Percentiles rank a stretch among this genome's conserved stretches.
phyloP scores from a whole-genome alignment of 2,113 vertebrate species.

The Pogonocichla stellata region DNA sequence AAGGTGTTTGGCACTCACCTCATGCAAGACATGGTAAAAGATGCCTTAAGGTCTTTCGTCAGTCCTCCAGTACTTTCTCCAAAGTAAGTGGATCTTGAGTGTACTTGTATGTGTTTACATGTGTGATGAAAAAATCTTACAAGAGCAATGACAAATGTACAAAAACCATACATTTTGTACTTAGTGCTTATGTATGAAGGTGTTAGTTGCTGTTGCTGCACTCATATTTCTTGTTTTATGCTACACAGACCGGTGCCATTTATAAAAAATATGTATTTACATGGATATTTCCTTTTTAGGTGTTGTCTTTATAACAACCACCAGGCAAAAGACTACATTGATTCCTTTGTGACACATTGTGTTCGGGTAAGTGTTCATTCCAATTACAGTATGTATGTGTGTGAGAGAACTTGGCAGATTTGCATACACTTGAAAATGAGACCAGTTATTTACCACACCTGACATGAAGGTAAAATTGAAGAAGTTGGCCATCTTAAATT shows the following conservation, averaged over 20 bases:
- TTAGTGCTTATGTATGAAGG: not conserved
- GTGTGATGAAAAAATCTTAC: not conserved
- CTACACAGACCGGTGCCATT: not conserved
- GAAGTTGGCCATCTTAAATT: not conserved
- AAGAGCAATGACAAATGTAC: not conserved
- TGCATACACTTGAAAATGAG: not conserved
- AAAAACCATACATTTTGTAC: not conserved
- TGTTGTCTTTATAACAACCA: constrained; percentile 98
- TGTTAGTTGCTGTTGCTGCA: not conserved
- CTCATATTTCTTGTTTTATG: not conserved
- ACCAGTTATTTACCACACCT: not conserved
- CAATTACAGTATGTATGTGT: not conserved
- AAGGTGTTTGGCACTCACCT: constrained; percentile 97
- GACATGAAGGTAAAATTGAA: not conserved
- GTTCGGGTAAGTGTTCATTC: constrained; percentile 83
- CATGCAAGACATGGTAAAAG: constrained; percentile 99
- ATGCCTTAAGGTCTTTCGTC: constrained; percentile 93
- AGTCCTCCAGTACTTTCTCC: constrained; percentile 96
- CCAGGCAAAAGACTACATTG: constrained; percentile 98
- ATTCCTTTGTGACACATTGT: constrained; percentile 97
- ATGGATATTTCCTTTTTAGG: constrained; percentile 68
- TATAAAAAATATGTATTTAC: not conserved
- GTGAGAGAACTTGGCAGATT: not conserved
- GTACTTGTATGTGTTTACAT: not conserved
- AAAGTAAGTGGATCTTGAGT: constrained; percentile 83